Conservation (phyloP, 2,113 vertebrate species). For the Notothenia rossii region DNA sequence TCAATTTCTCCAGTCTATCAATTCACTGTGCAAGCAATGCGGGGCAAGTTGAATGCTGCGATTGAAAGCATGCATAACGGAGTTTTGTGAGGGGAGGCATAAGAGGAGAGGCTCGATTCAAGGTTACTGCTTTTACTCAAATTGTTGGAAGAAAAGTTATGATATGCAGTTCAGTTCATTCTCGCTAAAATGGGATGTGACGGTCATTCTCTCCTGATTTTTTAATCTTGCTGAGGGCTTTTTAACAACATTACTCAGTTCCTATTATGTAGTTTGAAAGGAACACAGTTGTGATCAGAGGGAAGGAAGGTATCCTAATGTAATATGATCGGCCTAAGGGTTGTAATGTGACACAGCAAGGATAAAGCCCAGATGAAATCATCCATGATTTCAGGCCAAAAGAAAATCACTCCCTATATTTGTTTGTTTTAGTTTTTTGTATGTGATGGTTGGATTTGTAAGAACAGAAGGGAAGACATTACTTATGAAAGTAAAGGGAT, state of each 20-base stretch:
- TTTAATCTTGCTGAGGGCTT: slow-evolving; percentile 15
- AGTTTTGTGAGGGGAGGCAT: slow-evolving; percentile 16
- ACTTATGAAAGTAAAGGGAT: slow-evolving; percentile 12
- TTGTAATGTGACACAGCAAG: slow-evolving; percentile 12
- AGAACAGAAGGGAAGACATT: slow-evolving; percentile 35
- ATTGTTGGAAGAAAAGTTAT: slow-evolving; percentile 44
- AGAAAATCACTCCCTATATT: slow-evolving; percentile 12
- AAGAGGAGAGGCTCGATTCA: slow-evolving; percentile 44
- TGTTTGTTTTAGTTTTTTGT: background rate
- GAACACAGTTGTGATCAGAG: slow-evolving; percentile 31
- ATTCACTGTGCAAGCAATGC: slow-evolving; percentile 57
- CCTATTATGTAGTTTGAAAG: slow-evolving; percentile 40
- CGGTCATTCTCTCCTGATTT: background rate
- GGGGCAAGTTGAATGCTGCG: slow-evolving; percentile 46
- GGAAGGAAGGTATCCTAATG: background rate
- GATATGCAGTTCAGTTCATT: slow-evolving; percentile 25
- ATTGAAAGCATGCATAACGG: slow-evolving; percentile 49
- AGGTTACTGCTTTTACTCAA: slow-evolving; percentile 56
- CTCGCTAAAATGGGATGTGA: slow-evolving; percentile 26
- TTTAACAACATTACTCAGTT: slow-evolving; percentile 38
- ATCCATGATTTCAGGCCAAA: background rate
- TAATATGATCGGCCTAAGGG: slow-evolving; percentile 9
- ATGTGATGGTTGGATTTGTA: slow-evolving; percentile 28
- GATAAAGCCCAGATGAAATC: slow-evolving; percentile 27
- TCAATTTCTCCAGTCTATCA: slow-evolving; percentile 46